phyloP scores from a whole-genome alignment of 2,888 invertebrate genomes.

The Drosophila prolongata region DNA sequence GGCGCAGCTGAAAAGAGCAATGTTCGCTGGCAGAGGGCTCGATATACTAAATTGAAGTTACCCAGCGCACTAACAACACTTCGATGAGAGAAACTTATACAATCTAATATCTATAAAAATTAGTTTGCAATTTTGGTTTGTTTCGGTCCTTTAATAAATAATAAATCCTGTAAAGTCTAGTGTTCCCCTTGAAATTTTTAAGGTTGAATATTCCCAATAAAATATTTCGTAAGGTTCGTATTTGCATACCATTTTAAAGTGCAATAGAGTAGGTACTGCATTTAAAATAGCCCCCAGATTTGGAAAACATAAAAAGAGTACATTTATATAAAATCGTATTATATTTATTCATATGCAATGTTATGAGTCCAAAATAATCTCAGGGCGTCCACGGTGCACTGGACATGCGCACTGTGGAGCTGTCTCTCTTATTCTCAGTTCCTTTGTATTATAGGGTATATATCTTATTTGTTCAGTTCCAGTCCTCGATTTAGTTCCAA shows the following conservation, averaged over 20 bases:
- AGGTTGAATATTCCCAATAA: too few relatives aligned
- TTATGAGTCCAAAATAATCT: conserved; percentile 15
- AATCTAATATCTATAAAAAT: too few relatives aligned
- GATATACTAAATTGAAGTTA: conserved; percentile 3
- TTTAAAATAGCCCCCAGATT: too few relatives aligned
- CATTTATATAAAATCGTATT: not conserved
- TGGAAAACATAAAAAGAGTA: too few relatives aligned
- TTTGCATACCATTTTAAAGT: too few relatives aligned
- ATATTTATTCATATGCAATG: conserved; percentile 1
- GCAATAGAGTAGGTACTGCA: too few relatives aligned
- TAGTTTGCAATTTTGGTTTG: too few relatives aligned
- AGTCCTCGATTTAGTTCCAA: conserved; percentile 57
- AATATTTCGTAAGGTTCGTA: too few relatives aligned
- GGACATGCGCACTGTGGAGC: conserved; percentile 26
- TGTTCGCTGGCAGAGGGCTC: conserved; percentile 19
- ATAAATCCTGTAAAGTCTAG: too few relatives aligned
- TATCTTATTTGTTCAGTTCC: conserved; percentile 1
- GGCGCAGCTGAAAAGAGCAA: conserved; percentile 27
- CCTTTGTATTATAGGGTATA: not conserved
- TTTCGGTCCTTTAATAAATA: too few relatives aligned
- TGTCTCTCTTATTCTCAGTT: conserved; percentile 6
- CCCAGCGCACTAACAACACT: not conserved
- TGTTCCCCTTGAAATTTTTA: too few relatives aligned
- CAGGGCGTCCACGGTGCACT: conserved; percentile 31
- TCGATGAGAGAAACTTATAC: too few relatives aligned